phyloP scores from a whole-genome alignment of 2,888 invertebrate genomes.

The Formica aserva region DNA sequence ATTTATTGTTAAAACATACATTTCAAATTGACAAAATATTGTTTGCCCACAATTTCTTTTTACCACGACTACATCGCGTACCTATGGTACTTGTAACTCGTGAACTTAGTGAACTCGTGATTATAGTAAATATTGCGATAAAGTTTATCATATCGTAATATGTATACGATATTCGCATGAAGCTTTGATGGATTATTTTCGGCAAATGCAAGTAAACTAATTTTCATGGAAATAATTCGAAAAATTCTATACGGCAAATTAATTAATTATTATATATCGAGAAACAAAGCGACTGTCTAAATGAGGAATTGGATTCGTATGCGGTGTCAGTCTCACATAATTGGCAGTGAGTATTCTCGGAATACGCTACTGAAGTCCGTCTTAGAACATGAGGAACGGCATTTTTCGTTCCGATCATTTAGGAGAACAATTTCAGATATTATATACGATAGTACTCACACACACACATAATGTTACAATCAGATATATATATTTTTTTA shows the following conservation, averaged over 20 bases:
- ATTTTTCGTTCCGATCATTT: slow-evolving; percentile 19
- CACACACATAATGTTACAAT: not conserved
- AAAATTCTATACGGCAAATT: not conserved
- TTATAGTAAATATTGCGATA: not conserved
- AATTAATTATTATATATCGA: not conserved
- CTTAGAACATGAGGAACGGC: not conserved
- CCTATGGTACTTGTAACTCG: not conserved
- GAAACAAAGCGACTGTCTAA: not conserved
- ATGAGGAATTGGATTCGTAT: slow-evolving; percentile 10
- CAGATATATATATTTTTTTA: not conserved
- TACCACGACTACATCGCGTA: not conserved
- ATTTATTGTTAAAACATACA: not conserved
- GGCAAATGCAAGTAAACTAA: not conserved
- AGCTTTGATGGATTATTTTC: not conserved
- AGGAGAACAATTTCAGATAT: slow-evolving; percentile 17
- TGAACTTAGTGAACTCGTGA: not conserved
- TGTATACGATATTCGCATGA: not conserved
- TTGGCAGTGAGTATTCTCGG: slow-evolving; percentile 47
- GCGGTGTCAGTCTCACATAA: slow-evolving; percentile 48
- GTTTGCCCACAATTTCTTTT: slow-evolving; percentile 2
- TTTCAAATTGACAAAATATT: slow-evolving; percentile 18
- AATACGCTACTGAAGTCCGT: slow-evolving; percentile 20
- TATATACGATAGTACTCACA: not conserved
- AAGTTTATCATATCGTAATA: not conserved
- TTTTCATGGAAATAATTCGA: not conserved